Conservation (phyloP, 1,140 invertebrate genomes). For the Apocrypta bakeri region DNA sequence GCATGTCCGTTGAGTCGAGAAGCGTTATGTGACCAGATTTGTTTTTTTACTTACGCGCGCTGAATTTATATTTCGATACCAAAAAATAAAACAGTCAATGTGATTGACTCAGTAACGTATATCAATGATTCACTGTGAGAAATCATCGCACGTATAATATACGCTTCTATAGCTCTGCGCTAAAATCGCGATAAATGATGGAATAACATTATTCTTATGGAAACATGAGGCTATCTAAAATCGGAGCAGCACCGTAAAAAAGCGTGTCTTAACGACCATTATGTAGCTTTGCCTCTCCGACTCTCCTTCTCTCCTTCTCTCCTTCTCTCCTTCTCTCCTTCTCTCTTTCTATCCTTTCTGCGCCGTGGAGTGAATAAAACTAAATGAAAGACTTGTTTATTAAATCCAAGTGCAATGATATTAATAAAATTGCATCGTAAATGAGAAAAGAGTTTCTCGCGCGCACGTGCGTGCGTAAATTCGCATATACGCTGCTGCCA, state of each 20-base stretch:
- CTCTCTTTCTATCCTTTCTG: no score
- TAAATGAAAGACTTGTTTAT: neutral
- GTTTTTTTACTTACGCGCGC: neutral
- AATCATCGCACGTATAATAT: neutral
- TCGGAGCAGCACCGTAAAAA: neutral
- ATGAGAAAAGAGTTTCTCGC: constrained; percentile 25
- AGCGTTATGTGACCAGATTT: constrained; percentile 18
- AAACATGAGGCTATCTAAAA: neutral
- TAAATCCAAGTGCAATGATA: neutral
- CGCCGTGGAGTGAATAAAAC: neutral
- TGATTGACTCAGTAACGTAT: neutral
- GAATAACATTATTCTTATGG: no score
- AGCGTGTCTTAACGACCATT: neutral
- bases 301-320: no score
- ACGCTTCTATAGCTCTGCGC: neutral
- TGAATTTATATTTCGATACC: constrained; percentile 21
- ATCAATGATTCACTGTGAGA: neutral
- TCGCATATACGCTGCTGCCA: constrained; percentile 58
- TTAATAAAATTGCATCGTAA: neutral
- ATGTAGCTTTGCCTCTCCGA: no score
- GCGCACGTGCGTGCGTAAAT: constrained; percentile 4
- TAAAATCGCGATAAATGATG: neutral
- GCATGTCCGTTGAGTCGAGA: neutral
- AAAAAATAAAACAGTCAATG: neutral
- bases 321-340: no score